A percentile compares a stretch with the other conserved stretches of the same genome.
phyloP scores from a whole-genome alignment of 2,797 vertebrate species.

The Gallinago solitaria region DNA sequence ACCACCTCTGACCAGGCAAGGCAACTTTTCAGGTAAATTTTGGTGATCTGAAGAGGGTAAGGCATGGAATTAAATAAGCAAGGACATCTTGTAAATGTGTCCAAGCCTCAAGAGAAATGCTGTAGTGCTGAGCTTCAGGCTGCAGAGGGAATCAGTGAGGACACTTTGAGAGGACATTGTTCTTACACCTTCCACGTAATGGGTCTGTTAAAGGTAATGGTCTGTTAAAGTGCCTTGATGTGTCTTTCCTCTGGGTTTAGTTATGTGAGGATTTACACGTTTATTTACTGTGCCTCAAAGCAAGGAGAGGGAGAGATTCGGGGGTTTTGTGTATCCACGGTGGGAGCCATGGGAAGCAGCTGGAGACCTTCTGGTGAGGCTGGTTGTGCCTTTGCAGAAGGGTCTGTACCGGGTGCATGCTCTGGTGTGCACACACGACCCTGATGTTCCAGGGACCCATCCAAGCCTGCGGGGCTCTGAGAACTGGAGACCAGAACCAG shows the following conservation, averaged over 20 bases:
- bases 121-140: neutral
- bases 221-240: neutral
- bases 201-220: too few relatives aligned
- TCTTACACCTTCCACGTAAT: neutral
- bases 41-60: neutral
- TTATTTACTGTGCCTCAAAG: neutral
- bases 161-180: neutral
- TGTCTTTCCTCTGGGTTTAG: neutral
- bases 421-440: fast-evolving
- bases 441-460: neutral
- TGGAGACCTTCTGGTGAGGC: neutral
- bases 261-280: fast-evolving
- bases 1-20: neutral
- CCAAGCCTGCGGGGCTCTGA: neutral
- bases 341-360: neutral
- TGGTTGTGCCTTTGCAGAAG: neutral
- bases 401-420: fast-evolving
- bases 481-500: neutral
- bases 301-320: neutral
- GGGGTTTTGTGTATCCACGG: neutral
- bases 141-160: fast-evolving
- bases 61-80: neutral
- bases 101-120: neutral
- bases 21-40: neutral
- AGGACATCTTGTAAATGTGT: too few relatives aligned